A percentile compares a stretch with the other conserved stretches of the same genome.
Conservation (phyloP, 2,888 invertebrate genomes). For the Piscicola geometra region DNA sequence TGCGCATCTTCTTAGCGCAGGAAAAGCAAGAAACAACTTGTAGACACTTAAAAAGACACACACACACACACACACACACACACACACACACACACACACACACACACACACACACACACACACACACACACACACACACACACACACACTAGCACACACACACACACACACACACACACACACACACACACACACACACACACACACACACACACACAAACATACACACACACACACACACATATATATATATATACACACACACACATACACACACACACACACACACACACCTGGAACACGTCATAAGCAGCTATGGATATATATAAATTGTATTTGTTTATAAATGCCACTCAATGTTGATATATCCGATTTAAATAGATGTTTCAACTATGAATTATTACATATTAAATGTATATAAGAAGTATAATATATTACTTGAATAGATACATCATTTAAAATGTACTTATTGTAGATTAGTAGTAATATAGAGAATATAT, state of each 20-base stretch:
- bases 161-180: slow-evolving; percentile 22
- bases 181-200: slow-evolving; percentile 18
- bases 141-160: slow-evolving; percentile 19
- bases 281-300: background rate
- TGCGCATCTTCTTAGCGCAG: no score
- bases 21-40: no score
- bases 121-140: slow-evolving; percentile 23
- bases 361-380: background rate
- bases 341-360: background rate
- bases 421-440: no score
- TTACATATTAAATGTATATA: no score
- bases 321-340: slow-evolving; percentile 5
- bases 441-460: no score
- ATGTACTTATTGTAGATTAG: no score
- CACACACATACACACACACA: slow-evolving; percentile 20
- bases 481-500: no score
- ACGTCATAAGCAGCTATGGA: background rate
- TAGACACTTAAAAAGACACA: slow-evolving; percentile 6
- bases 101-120: slow-evolving; percentile 18
- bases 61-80: slow-evolving; percentile 24
- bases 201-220: slow-evolving; percentile 16
- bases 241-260: slow-evolving; percentile 10
- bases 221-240: slow-evolving; percentile 25
- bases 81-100: slow-evolving; percentile 18
- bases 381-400: no score